Conservation (phyloP, 2,113 vertebrate species). For the Anolis sagrei region DNA sequence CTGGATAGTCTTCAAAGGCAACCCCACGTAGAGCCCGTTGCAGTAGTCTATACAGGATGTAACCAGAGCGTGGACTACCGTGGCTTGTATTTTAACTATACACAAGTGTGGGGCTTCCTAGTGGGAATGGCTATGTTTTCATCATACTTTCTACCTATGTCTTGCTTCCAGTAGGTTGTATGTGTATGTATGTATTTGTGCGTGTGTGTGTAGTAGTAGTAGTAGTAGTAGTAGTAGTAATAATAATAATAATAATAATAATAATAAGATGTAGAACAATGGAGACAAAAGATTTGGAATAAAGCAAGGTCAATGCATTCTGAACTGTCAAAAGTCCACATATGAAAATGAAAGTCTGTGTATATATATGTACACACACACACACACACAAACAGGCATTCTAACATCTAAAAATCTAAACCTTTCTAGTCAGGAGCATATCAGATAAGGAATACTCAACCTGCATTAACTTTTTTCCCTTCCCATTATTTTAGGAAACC, state of each 20-base stretch:
- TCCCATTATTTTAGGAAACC: neutral
- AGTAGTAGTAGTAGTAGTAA: slow-evolving; percentile 17
- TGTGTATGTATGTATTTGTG: too few relatives aligned
- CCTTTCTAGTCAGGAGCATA: too few relatives aligned
- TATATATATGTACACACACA: neutral
- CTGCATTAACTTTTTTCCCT: neutral
- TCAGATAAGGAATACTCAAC: too few relatives aligned
- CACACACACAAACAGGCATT: too few relatives aligned
- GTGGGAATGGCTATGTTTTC: neutral
- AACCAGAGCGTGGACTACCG: too few relatives aligned
- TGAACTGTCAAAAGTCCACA: slow-evolving; percentile 29
- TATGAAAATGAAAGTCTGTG: slow-evolving; percentile 5
- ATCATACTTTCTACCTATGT: neutral
- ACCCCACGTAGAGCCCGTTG: too few relatives aligned
- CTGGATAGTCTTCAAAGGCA: too few relatives aligned
- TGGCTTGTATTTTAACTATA: neutral
- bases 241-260: neutral
- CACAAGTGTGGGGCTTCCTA: too few relatives aligned
- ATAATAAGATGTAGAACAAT: too few relatives aligned
- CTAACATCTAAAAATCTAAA: too few relatives aligned
- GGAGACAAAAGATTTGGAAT: slow-evolving; percentile 41
- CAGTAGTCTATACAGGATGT: too few relatives aligned
- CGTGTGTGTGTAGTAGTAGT: too few relatives aligned
- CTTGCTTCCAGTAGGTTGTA: neutral
- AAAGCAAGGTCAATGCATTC: slow-evolving; percentile 50